Evolutionary conservation across 2,888 invertebrate species (phyloP).

Genomic region (Synergus gifuensis): DNA sequence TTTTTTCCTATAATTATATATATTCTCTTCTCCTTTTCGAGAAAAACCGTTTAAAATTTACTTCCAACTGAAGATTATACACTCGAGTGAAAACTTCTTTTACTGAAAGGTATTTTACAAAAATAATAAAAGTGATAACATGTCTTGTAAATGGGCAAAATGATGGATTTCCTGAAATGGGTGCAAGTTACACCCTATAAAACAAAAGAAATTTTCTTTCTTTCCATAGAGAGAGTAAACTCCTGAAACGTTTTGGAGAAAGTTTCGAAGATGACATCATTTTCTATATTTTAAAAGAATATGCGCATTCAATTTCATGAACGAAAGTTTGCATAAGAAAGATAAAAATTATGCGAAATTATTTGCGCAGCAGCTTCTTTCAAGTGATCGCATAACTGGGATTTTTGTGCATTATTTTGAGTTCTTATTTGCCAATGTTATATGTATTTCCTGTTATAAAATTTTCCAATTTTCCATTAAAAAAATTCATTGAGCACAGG

Average conservation of each 20-base stretch:
- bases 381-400: not conserved
- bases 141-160: not conserved
- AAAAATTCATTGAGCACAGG: no score
- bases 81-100: not conserved
- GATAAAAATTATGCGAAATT: slow-evolving; percentile 16
- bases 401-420: not conserved
- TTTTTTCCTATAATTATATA: not conserved
- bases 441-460: no score
- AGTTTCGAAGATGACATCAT: slow-evolving; percentile 29
- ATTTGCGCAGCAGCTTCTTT: not conserved
- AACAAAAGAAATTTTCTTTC: not conserved
- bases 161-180: not conserved
- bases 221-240: not conserved
- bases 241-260: slow-evolving; percentile 23
- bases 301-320: slow-evolving; percentile 6
- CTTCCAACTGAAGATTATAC: not conserved
- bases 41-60: not conserved
- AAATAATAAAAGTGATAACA: not conserved
- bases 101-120: not conserved
- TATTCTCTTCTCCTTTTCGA: not conserved
- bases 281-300: slow-evolving; percentile 20
- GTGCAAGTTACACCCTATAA: not conserved
- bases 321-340: slow-evolving; percentile 19
- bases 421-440: not conserved
- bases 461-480: no score